Evolutionary conservation across 2,888 invertebrate genomes (phyloP).

Genomic region (Xestobium rufovillosum): DNA sequence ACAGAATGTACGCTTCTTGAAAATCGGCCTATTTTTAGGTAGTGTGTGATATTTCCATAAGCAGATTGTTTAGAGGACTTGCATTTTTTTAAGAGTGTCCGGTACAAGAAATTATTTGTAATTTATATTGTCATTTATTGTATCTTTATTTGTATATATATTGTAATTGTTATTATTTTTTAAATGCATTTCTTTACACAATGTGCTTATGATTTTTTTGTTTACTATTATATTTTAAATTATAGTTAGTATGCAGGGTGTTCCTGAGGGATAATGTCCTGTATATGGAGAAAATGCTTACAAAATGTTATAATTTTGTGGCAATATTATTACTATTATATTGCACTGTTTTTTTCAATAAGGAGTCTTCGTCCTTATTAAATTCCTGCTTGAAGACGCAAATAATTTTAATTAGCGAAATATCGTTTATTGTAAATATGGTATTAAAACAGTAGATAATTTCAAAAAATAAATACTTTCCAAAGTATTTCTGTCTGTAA

Average conservation of each 20-base stretch:
- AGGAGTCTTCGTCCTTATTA: too few species aligned
- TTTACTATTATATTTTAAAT: background rate
- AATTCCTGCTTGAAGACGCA: too few species aligned
- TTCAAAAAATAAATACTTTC: too few species aligned
- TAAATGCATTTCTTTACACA: conserved; percentile 2
- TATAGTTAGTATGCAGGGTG: too few species aligned
- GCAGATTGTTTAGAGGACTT: conserved; percentile 25
- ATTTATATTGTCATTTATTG: background rate
- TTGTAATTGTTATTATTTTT: background rate
- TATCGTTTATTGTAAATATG: too few species aligned
- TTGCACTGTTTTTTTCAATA: too few species aligned
- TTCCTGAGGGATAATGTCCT: too few species aligned
- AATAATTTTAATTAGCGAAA: too few species aligned
- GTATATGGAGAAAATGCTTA: too few species aligned
- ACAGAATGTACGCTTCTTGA: conserved; percentile 91
- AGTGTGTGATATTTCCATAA: conserved; percentile 25
- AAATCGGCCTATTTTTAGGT: conserved; percentile 34
- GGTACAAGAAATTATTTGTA: conserved; percentile 6
- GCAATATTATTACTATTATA: too few species aligned
- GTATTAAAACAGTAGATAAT: too few species aligned
- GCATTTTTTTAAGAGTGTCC: conserved; percentile 15
- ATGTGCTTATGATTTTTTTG: conserved; percentile 1
- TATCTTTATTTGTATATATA: background rate
- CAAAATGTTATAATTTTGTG: conserved; percentile 33
- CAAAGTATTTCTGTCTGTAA: too few species aligned